Evolutionary conservation across 1,140 invertebrate genomes (phyloP).

Genomic region (Sarcophaga bullata): DNA sequence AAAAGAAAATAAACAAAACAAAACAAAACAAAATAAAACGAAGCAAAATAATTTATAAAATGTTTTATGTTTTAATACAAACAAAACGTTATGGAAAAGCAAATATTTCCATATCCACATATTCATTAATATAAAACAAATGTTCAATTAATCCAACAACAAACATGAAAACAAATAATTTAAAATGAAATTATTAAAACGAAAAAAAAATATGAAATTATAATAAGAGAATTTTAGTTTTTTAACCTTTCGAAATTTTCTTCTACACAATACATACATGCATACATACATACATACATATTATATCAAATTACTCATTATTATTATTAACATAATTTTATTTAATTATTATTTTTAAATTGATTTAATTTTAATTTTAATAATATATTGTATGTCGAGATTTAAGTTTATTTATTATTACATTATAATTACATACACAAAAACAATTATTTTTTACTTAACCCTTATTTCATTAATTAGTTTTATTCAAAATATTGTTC

Average conservation of each 20-base stretch:
- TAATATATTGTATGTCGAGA: too few species aligned
- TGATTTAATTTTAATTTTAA: not conserved
- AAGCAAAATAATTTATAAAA: conserved; percentile 1
- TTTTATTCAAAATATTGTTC: conserved; percentile 37
- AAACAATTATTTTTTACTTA: conserved; percentile 7
- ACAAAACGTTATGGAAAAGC: too few species aligned
- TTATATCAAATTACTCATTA: not conserved
- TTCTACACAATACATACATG: conserved; percentile 1
- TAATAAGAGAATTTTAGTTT: not conserved
- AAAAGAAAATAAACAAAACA: conserved; percentile 28
- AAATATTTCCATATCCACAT: too few species aligned
- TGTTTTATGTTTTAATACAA: not conserved
- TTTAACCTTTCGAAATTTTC: conserved; percentile 32
- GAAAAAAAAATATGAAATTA: conserved; percentile 18
- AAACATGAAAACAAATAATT: conserved; percentile 28
- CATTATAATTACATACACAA: not conserved
- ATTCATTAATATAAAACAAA: not conserved
- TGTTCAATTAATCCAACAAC: conserved; percentile 23
- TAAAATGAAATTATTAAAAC: conserved; percentile 20
- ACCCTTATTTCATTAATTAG: conserved; percentile 19
- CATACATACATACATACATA: too few species aligned
- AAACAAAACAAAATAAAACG: not conserved
- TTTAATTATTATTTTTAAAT: not conserved
- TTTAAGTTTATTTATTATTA: not conserved
- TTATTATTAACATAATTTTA: not conserved